A percentile compares a stretch with the other conserved stretches of the same genome.
Evolutionary conservation across 2,888 invertebrate species (phyloP).

Genomic region (Phyllotreta cruciferae): DNA sequence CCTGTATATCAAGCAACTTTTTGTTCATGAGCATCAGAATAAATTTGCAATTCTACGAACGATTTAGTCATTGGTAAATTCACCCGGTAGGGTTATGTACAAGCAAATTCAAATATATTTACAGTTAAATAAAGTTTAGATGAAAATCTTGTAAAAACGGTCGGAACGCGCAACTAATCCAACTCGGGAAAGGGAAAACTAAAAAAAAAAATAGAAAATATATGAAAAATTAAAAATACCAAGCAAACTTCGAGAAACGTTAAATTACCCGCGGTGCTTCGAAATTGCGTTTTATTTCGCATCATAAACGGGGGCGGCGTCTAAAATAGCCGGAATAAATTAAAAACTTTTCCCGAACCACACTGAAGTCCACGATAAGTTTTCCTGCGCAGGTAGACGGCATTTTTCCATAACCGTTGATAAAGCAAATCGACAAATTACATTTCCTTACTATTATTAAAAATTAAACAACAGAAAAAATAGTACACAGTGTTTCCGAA

Average conservation of each 20-base stretch:
- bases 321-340: slow-evolving; percentile 45
- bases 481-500: too few relatives aligned
- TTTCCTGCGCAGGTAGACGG: slow-evolving; percentile 37
- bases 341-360: slow-evolving; percentile 40
- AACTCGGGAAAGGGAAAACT: background rate
- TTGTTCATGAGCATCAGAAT: too few relatives aligned
- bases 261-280: slow-evolving; percentile 44
- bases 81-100: too few relatives aligned
- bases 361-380: slow-evolving; percentile 40
- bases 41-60: too few relatives aligned
- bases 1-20: too few relatives aligned
- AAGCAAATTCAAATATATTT: too few relatives aligned
- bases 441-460: too few relatives aligned
- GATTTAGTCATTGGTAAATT: too few relatives aligned
- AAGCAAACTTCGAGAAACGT: slow-evolving; percentile 32
- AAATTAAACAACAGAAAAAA: too few relatives aligned
- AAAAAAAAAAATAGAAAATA: slow-evolving; percentile 6
- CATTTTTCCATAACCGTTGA: slow-evolving; percentile 30
- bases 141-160: too few relatives aligned
- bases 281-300: slow-evolving; percentile 42
- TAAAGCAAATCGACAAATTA: background rate
- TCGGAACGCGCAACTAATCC: background rate
- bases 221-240: slow-evolving; percentile 2
- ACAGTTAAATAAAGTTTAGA: too few relatives aligned
- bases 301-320: slow-evolving; percentile 42